Percentiles rank a stretch among this genome's conserved stretches.
Conservation (phyloP, 2,113 vertebrate species). For the Gymnogyps californianus region DNA sequence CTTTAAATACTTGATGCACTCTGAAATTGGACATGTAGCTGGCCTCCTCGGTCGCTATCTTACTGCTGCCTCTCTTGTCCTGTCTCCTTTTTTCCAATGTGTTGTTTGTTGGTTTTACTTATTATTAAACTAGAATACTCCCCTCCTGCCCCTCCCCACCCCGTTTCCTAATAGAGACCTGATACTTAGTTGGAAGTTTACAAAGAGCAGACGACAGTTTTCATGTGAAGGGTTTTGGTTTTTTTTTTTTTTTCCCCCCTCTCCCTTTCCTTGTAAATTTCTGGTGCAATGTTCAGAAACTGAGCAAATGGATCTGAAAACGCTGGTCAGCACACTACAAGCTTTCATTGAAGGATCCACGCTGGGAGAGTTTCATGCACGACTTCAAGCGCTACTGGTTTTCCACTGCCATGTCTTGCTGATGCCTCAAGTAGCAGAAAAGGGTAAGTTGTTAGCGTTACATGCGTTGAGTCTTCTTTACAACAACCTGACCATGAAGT, state of each 20-base stretch:
- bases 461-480: background rate
- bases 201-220: background rate
- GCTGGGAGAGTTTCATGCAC: constrained; percentile 85
- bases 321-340: constrained; percentile 82
- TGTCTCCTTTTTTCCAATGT: background rate
- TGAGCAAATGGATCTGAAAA: constrained; percentile 70
- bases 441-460: constrained; percentile 72
- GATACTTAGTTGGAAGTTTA: background rate
- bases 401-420: constrained; percentile 95
- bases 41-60: rapidly evolving
- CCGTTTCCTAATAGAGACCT: background rate
- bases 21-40: background rate
- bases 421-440: constrained; percentile 77
- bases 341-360: constrained; percentile 92
- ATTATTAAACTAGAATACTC: background rate
- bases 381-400: constrained; percentile 83
- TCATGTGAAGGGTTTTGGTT: background rate
- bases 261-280: background rate
- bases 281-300: constrained; percentile 32
- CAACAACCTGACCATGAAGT: background rate
- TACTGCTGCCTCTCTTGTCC: background rate
- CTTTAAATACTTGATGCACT: background rate
- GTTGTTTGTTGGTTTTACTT: background rate
- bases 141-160: rapidly evolving
- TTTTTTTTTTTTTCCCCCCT: background rate